Evolutionary conservation across 37 sponge, comb jelly and placozoan species (phyloP).

Genomic region (Cladorhizidae sp.): DNA sequence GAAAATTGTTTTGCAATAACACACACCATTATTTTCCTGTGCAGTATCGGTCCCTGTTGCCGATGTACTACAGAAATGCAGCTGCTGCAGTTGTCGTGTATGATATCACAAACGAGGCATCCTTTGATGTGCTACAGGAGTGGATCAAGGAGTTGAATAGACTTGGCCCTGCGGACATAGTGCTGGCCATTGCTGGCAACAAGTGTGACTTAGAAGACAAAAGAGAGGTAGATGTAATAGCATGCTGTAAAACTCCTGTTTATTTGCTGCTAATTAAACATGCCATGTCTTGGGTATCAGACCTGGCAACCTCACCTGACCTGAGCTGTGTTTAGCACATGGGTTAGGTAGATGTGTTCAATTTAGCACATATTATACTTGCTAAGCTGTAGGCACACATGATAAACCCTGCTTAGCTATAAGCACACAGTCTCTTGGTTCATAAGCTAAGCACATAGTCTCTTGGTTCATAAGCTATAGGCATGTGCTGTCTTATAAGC

Average conservation of each 20-base stretch:
- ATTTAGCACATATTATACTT: too few relatives aligned
- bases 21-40: too few relatives aligned
- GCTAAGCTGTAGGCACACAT: too few relatives aligned
- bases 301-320: too few relatives aligned
- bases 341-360: too few relatives aligned
- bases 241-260: too few relatives aligned
- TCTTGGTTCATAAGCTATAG: background rate
- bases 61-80: constrained; percentile 93
- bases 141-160: constrained; percentile 86
- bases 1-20: too few relatives aligned
- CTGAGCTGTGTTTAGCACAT: too few relatives aligned
- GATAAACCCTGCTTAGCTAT: too few relatives aligned
- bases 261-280: too few relatives aligned
- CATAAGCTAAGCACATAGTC: background rate
- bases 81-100: constrained; percentile 93
- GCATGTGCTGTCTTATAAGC: background rate
- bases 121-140: constrained; percentile 60
- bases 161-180: constrained; percentile 84
- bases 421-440: too few relatives aligned
- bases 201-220: constrained; percentile 85
- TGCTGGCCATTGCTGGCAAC: constrained; percentile 91
- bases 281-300: too few relatives aligned
- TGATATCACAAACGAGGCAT: constrained; percentile 81
- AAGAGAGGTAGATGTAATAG: constrained; percentile 77
- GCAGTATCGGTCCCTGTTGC: constrained; percentile 86